A percentile compares a stretch with the other conserved stretches of the same genome.
Evolutionary conservation across 2,888 invertebrate genomes (phyloP).

Genomic region (Rhagophthalmus giganteus): DNA sequence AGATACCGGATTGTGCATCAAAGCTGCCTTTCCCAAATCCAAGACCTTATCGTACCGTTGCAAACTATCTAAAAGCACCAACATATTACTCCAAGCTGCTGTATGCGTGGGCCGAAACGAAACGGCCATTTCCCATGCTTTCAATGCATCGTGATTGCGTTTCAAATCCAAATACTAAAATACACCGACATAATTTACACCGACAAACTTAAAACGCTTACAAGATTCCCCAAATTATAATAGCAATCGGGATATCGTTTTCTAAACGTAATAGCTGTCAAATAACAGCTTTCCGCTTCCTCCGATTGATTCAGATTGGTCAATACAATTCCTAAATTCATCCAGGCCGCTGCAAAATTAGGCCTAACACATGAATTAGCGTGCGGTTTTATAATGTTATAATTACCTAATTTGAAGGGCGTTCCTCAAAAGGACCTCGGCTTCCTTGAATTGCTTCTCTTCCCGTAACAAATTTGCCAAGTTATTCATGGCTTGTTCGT

Average conservation of each 20-base stretch:
- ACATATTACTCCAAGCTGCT: constrained; percentile 90
- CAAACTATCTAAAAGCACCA: constrained; percentile 78
- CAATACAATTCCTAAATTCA: constrained; percentile 95
- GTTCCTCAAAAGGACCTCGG: constrained; percentile 70
- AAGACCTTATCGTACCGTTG: constrained; percentile 65
- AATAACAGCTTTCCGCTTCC: constrained; percentile 79
- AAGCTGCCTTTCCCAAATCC: constrained; percentile 68
- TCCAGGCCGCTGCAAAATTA: constrained; percentile 95
- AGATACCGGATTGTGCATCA: constrained; percentile 72
- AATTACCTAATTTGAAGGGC: constrained; percentile 74
- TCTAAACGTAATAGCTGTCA: constrained; percentile 75
- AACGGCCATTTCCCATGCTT: constrained; percentile 83
- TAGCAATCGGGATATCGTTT: constrained; percentile 87
- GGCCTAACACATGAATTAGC: constrained; percentile 58
- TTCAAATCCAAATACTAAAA: constrained; percentile 79
- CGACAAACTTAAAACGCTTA: constrained; percentile 53
- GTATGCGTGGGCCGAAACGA: constrained; percentile 74
- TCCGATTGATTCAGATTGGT: constrained; percentile 70
- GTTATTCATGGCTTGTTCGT: constrained; percentile 94
- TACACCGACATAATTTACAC: neutral
- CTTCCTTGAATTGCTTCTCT: constrained; percentile 67
- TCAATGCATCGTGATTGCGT: constrained; percentile 71
- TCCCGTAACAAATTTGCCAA: constrained; percentile 84
- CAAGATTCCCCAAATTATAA: constrained; percentile 94
- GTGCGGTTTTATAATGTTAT: neutral